Conservation (phyloP, 1,140 invertebrate genomes). For the Nomia melanderi region DNA sequence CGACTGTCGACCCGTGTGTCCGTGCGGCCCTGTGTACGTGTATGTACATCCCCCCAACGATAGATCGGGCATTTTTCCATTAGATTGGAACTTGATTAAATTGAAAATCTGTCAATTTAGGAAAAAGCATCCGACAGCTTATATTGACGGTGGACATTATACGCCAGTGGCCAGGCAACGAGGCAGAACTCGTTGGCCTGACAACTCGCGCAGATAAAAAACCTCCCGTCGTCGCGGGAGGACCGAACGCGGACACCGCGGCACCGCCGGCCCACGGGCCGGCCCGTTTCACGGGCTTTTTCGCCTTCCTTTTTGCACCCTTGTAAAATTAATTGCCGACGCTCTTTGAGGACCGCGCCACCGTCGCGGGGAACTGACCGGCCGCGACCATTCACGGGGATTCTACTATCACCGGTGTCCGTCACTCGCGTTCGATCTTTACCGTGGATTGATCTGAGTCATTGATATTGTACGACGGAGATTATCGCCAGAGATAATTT, state of each 20-base stretch:
- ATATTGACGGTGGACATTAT: slow-evolving; percentile 79
- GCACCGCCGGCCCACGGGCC: slow-evolving; percentile 56
- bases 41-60: slow-evolving; percentile 70
- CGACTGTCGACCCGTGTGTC: no score
- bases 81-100: slow-evolving; percentile 81
- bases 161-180: slow-evolving; percentile 65
- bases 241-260: background rate
- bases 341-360: slow-evolving; percentile 64
- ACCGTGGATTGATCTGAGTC: slow-evolving; percentile 36
- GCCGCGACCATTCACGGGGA: slow-evolving; percentile 25
- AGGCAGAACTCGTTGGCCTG: slow-evolving; percentile 70
- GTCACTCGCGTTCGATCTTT: slow-evolving; percentile 60
- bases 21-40: background rate
- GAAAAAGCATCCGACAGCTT: slow-evolving; percentile 79
- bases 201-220: slow-evolving; percentile 73
- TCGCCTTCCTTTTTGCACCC: slow-evolving; percentile 68
- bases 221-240: slow-evolving; percentile 60
- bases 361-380: slow-evolving; percentile 40
- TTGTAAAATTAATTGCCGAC: slow-evolving; percentile 76
- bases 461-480: background rate
- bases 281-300: slow-evolving; percentile 70
- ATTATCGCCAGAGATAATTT: background rate
- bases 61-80: slow-evolving; percentile 80
- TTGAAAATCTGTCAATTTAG: slow-evolving; percentile 82
- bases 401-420: slow-evolving; percentile 55